Evolutionary conservation across 2,113 vertebrate species (phyloP).

Genomic region (Cephalopterus ornatus): DNA sequence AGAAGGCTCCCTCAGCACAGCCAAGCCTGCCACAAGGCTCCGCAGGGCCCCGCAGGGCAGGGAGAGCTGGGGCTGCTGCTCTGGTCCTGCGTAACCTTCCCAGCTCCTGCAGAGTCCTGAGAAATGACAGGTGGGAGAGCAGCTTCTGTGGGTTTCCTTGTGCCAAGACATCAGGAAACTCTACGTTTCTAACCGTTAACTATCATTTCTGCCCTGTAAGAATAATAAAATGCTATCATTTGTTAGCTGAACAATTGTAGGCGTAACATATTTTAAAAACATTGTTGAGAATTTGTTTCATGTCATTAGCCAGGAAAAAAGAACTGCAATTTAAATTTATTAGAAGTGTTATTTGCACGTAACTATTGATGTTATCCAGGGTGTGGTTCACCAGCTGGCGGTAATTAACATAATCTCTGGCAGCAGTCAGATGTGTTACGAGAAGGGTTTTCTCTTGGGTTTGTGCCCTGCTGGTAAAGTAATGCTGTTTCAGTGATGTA

Average conservation of each 20-base stretch:
- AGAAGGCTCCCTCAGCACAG: accelerated
- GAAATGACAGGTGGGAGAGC: neutral
- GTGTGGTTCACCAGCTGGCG: neutral
- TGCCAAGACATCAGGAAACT: neutral
- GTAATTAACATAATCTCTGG: neutral
- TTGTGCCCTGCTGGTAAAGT: neutral
- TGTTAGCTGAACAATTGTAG: neutral
- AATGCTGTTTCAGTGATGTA: neutral
- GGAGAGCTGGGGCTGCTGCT: accelerated
- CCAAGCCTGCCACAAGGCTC: too few relatives aligned
- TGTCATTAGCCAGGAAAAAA: neutral
- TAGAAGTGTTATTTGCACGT: neutral
- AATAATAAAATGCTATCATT: neutral
- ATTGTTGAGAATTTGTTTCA: neutral
- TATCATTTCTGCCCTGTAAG: neutral
- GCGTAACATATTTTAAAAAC: neutral
- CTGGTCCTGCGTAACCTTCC: accelerated
- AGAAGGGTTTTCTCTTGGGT: neutral
- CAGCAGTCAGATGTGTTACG: neutral
- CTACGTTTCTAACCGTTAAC: neutral
- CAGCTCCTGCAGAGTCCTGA: accelerated
- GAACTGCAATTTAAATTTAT: neutral
- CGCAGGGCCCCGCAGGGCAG: neutral
- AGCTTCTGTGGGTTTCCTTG: neutral
- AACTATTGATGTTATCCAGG: neutral